Evolutionary conservation across 2,888 invertebrate genomes (phyloP).

Genomic region (Andrena bicolor): DNA sequence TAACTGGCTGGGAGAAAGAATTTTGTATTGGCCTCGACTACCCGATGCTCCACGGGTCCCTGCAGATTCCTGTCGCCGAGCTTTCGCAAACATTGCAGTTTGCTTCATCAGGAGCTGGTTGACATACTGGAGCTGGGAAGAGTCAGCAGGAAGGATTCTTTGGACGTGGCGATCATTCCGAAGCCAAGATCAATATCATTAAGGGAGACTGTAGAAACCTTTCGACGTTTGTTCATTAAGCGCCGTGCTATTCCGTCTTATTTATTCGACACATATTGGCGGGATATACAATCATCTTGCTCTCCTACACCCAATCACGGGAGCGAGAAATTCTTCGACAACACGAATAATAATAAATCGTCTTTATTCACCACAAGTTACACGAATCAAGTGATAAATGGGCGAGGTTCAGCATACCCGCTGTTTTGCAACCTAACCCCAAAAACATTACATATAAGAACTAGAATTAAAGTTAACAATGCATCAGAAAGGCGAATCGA

Average conservation of each 20-base stretch:
- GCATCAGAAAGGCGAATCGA: no score
- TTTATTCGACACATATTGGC: neutral
- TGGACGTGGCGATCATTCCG: slow-evolving; percentile 24
- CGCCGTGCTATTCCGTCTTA: neutral
- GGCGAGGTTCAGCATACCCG: no score
- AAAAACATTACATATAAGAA: no score
- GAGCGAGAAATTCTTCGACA: no score
- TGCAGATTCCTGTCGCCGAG: slow-evolving; percentile 32
- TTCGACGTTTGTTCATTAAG: neutral
- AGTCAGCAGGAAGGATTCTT: slow-evolving; percentile 29
- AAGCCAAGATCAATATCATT: slow-evolving; percentile 45
- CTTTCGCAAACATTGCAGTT: slow-evolving; percentile 51
- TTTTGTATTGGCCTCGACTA: slow-evolving; percentile 34
- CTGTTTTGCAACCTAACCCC: no score
- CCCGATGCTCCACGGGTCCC: slow-evolving; percentile 5
- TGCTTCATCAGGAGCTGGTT: slow-evolving; percentile 39
- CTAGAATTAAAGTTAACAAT: no score
- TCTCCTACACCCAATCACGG: no score
- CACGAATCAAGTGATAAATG: no score
- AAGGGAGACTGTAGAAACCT: neutral
- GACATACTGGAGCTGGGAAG: slow-evolving; percentile 33
- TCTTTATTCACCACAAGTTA: no score
- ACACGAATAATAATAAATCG: no score
- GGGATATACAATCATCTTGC: no score
- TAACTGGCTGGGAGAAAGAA: neutral